Percentiles rank a stretch among this genome's conserved stretches.
Conservation (phyloP, 2,888 invertebrate genomes). For the Drosophila nigritarsus region DNA sequence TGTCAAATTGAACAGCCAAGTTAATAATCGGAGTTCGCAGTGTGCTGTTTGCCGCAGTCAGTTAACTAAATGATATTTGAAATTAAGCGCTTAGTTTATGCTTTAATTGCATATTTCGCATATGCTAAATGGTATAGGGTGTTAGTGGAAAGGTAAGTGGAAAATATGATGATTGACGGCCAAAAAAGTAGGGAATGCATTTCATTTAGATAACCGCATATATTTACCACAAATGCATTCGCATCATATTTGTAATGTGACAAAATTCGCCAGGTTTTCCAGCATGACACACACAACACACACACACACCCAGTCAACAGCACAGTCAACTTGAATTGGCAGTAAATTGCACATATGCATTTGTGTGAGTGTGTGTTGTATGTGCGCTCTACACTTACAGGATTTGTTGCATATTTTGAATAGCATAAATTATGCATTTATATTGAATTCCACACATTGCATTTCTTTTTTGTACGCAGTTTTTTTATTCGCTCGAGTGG, state of each 20-base stretch:
- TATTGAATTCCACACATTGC: conserved; percentile 46
- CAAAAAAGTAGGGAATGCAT: conserved; percentile 65
- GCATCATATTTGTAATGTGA: conserved; percentile 59
- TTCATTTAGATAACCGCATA: conserved; percentile 81
- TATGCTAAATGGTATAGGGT: conserved; percentile 39
- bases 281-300: neutral
- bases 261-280: conserved; percentile 41
- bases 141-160: conserved; percentile 22
- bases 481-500: neutral
- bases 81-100: conserved; percentile 69
- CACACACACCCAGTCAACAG: neutral
- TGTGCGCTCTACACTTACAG: conserved; percentile 20
- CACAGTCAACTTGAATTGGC: neutral
- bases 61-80: conserved; percentile 41
- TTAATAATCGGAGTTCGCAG: conserved; percentile 1
- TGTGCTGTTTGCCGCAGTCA: conserved; percentile 17
- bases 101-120: conserved; percentile 73
- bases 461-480: conserved; percentile 5
- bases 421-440: conserved; percentile 64
- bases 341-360: conserved; percentile 34
- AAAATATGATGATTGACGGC: conserved; percentile 12
- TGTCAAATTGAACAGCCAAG: neutral
- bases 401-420: conserved; percentile 55
- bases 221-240: conserved; percentile 73
- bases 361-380: conserved; percentile 12